phyloP scores from a whole-genome alignment of 1,140 invertebrate genomes.

The Galleria mellonella region DNA sequence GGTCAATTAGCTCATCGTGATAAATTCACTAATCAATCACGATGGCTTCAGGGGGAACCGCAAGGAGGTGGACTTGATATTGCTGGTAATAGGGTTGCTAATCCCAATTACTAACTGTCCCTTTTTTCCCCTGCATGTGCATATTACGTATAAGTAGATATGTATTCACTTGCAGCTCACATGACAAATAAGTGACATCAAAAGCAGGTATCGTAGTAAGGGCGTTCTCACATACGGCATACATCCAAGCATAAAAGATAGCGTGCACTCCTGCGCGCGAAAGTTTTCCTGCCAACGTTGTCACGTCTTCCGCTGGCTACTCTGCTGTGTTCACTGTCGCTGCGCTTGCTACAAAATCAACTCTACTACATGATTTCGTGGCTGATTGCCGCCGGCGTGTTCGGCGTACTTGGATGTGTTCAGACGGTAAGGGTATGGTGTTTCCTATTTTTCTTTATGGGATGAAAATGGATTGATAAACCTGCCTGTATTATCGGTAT shows the following conservation, averaged over 20 bases:
- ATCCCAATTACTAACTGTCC: too few relatives aligned
- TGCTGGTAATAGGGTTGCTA: too few relatives aligned
- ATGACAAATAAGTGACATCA: neutral
- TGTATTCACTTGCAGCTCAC: too few relatives aligned
- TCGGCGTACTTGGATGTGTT: neutral
- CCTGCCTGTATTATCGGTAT: too few relatives aligned
- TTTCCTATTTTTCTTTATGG: too few relatives aligned
- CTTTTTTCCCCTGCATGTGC: too few relatives aligned
- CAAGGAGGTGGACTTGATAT: too few relatives aligned
- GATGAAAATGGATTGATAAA: too few relatives aligned
- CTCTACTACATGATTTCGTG: slow-evolving; percentile 7
- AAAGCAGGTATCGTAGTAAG: neutral
- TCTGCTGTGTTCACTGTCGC: slow-evolving; percentile 34
- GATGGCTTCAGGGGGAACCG: too few relatives aligned
- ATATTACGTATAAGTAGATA: too few relatives aligned
- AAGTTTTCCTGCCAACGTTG: slow-evolving; percentile 35
- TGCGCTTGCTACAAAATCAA: slow-evolving; percentile 21
- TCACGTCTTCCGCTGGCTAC: slow-evolving; percentile 22
- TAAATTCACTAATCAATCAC: too few relatives aligned
- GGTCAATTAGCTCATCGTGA: too few relatives aligned
- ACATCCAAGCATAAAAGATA: slow-evolving; percentile 28
- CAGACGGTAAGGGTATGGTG: neutral
- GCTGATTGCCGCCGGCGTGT: slow-evolving; percentile 10
- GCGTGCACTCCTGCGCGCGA: slow-evolving; percentile 17
- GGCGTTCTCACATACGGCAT: slow-evolving; percentile 5